phyloP scores from a whole-genome alignment of 2,888 invertebrate species.

The Acleris sparsana region DNA sequence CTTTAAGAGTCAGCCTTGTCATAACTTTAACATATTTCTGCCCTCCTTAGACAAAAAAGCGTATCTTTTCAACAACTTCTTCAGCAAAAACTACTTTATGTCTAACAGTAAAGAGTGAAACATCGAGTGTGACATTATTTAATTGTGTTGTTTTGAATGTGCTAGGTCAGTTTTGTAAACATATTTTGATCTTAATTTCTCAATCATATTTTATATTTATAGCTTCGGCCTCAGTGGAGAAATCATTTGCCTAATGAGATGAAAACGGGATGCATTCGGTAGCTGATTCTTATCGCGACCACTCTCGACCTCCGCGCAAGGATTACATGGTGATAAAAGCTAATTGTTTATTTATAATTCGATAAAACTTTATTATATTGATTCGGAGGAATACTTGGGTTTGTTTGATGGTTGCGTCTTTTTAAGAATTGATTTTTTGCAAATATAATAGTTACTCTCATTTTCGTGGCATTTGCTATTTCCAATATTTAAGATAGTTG shows the following conservation, averaged over 20 bases:
- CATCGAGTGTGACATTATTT: too few relatives aligned
- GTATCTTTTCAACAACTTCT: too few relatives aligned
- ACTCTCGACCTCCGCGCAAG: slow-evolving; percentile 59
- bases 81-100: too few relatives aligned
- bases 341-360: slow-evolving; percentile 46
- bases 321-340: slow-evolving; percentile 56
- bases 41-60: too few relatives aligned
- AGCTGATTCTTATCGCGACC: slow-evolving; percentile 64
- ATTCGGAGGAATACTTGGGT: neutral
- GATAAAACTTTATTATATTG: slow-evolving; percentile 14
- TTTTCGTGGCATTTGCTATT: too few relatives aligned
- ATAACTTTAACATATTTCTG: slow-evolving; percentile 37
- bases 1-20: slow-evolving; percentile 45
- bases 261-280: slow-evolving; percentile 55
- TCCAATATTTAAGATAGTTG: too few relatives aligned
- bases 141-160: too few relatives aligned
- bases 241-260: slow-evolving; percentile 45
- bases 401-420: too few relatives aligned
- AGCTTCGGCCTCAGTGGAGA: slow-evolving; percentile 39
- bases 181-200: slow-evolving; percentile 38
- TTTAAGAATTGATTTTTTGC: too few relatives aligned
- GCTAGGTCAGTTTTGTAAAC: slow-evolving; percentile 1
- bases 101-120: too few relatives aligned
- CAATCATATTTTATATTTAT: slow-evolving; percentile 50
- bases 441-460: too few relatives aligned